A percentile compares a stretch with the other conserved stretches of the same genome.
phyloP scores from a whole-genome alignment of 2,888 invertebrate species.

The Agriopis marginaria region DNA sequence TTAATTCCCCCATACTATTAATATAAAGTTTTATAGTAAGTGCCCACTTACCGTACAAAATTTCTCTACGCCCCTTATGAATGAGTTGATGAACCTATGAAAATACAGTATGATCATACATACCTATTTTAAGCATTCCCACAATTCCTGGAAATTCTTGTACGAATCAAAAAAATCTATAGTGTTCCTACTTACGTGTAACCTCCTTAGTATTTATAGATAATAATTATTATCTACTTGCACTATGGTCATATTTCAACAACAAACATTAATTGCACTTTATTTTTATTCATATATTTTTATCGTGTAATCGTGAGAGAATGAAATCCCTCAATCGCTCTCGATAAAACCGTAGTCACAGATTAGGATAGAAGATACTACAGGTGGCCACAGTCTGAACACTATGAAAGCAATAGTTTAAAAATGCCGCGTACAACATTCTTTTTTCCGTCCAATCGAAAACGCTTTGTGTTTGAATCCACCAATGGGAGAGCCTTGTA shows the following conservation, averaged over 20 bases:
- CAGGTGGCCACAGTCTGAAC: background rate
- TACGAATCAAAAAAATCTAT: background rate
- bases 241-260: background rate
- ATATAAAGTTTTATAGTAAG: too few species aligned
- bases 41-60: too few species aligned
- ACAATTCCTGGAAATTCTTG: too few species aligned
- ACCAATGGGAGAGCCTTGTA: slow-evolving; percentile 72
- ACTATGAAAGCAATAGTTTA: slow-evolving; percentile 24
- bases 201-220: background rate
- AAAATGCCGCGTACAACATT: slow-evolving; percentile 60
- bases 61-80: too few species aligned
- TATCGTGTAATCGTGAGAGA: slow-evolving; percentile 4
- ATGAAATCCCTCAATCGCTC: slow-evolving; percentile 14
- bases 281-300: background rate
- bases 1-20: too few species aligned
- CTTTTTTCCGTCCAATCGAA: slow-evolving; percentile 64
- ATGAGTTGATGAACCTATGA: too few species aligned
- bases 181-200: background rate
- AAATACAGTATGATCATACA: too few species aligned
- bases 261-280: slow-evolving; percentile 2
- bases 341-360: slow-evolving; percentile 18
- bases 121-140: too few species aligned
- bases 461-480: slow-evolving; percentile 44
- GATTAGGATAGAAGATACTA: slow-evolving; percentile 4
- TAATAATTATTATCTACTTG: background rate